Percentiles rank a stretch among this genome's conserved stretches.
Evolutionary conservation across 2,888 invertebrate genomes (phyloP).

Genomic region (Trisateles emortualis): DNA sequence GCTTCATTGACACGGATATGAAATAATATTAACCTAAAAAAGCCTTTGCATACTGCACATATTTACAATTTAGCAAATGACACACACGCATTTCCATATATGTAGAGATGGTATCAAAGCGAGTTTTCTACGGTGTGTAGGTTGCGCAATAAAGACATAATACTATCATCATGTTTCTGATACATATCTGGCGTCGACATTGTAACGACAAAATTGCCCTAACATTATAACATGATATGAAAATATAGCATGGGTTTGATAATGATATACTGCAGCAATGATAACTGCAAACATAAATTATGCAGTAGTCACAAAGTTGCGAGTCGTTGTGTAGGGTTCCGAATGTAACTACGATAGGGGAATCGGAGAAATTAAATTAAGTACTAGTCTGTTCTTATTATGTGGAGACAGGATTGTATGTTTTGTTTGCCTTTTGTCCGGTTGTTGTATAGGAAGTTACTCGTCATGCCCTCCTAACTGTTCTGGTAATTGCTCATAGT

Average conservation of each 20-base stretch:
- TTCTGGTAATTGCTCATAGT: too few relatives aligned
- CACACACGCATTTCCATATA: conserved; percentile 18
- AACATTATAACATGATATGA: conserved; percentile 54
- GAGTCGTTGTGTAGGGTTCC: conserved; percentile 14
- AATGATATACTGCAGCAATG: conserved; percentile 45
- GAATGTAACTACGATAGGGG: conserved; percentile 12
- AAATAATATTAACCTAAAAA: too few relatives aligned
- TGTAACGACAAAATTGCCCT: conserved; percentile 55
- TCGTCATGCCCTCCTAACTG: too few relatives aligned
- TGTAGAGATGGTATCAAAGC: conserved; percentile 31
- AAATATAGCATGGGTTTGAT: conserved; percentile 50
- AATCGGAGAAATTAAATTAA: not conserved
- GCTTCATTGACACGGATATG: too few relatives aligned
- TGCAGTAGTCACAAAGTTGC: conserved; percentile 25
- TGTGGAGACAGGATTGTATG: not conserved
- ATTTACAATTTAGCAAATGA: conserved; percentile 9
- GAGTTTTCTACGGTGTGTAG: conserved; percentile 37
- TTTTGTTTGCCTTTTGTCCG: not conserved
- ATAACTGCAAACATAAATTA: conserved; percentile 45
- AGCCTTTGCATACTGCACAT: conserved; percentile 10
- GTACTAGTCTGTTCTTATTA: too few relatives aligned
- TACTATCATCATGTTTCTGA: conserved; percentile 53
- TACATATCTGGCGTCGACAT: conserved; percentile 50
- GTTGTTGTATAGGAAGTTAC: not conserved
- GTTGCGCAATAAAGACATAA: conserved; percentile 51